Evolutionary conservation across 2,113 vertebrate genomes (phyloP).

Genomic region (Brachyistius frenatus): DNA sequence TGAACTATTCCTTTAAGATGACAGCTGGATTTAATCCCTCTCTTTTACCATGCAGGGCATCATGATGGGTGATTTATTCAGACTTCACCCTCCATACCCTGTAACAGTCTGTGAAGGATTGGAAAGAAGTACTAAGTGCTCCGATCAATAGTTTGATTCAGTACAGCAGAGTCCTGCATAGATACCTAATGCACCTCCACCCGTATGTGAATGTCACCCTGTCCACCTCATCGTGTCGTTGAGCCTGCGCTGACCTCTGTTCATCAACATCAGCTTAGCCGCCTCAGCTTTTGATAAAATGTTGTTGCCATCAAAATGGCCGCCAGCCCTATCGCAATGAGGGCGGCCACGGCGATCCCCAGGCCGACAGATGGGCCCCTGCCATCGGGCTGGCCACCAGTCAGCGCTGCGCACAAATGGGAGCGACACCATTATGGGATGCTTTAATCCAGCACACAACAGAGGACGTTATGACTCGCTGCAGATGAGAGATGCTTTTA

Average conservation of each 20-base stretch:
- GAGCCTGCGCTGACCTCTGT: slow-evolving; percentile 22
- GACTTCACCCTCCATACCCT: slow-evolving; percentile 41
- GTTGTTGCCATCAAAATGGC: slow-evolving; percentile 63
- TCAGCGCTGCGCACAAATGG: slow-evolving; percentile 59
- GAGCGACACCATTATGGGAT: slow-evolving; percentile 40
- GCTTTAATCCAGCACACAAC: slow-evolving; percentile 38
- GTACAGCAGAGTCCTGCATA: slow-evolving; percentile 50
- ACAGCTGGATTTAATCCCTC: background rate
- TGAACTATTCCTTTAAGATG: background rate
- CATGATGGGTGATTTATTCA: slow-evolving; percentile 16
- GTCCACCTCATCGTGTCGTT: slow-evolving; percentile 53
- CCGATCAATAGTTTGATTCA: slow-evolving; percentile 49
- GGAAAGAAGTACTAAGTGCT: slow-evolving; percentile 45
- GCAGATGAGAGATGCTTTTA: slow-evolving; percentile 52
- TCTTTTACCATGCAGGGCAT: slow-evolving; percentile 5
- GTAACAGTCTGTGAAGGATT: slow-evolving; percentile 46
- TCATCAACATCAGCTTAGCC: slow-evolving; percentile 40
- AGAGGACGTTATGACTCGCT: slow-evolving; percentile 46
- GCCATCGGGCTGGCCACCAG: slow-evolving; percentile 44
- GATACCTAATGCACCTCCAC: slow-evolving; percentile 57
- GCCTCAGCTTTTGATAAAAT: slow-evolving; percentile 69
- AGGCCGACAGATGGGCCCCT: slow-evolving; percentile 63
- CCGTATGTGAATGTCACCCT: slow-evolving; percentile 55
- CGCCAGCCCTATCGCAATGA: slow-evolving; percentile 61
- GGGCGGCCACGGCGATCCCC: slow-evolving; percentile 73